Conservation (phyloP, 2,888 invertebrate genomes). For the Lepidocyrtoides sp. region DNA sequence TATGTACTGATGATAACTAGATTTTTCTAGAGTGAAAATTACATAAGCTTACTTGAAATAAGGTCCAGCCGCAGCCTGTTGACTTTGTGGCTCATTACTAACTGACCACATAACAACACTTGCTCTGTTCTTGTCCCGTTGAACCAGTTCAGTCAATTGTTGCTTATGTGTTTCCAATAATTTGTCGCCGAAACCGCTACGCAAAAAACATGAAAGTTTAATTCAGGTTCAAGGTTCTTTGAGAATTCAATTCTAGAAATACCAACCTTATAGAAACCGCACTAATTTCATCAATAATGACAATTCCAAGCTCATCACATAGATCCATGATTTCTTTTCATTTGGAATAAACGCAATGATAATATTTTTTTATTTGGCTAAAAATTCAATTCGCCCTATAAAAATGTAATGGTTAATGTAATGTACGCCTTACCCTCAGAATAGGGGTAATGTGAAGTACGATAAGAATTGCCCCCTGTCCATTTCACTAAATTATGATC, state of each 20-base stretch:
- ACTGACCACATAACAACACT: conserved; percentile 99
- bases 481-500: conserved; percentile 98
- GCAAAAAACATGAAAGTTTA: background rate
- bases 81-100: conserved; percentile 96
- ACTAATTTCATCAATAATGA: conserved; percentile 98
- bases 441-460: conserved; percentile 99
- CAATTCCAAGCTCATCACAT: conserved; percentile 96
- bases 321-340: conserved; percentile 98
- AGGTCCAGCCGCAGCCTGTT: conserved; percentile 90
- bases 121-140: conserved; percentile 97
- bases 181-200: conserved; percentile 87
- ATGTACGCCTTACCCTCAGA: too few relatives aligned
- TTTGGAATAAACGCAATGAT: too few relatives aligned
- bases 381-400: too few relatives aligned
- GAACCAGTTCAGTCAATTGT: conserved; percentile 94
- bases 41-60: conserved; percentile 95
- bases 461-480: conserved; percentile 94
- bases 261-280: conserved; percentile 95
- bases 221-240: conserved; percentile 20
- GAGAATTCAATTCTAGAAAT: conserved; percentile 1
- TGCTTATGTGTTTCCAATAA: conserved; percentile 94
- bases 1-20: too few relatives aligned
- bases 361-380: too few relatives aligned
- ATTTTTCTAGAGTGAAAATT: too few relatives aligned
- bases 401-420: too few relatives aligned